A percentile compares a stretch with the other conserved stretches of the same genome.
phyloP scores from a whole-genome alignment of 1,140 invertebrate genomes.

The Meloidogyne floridensis region DNA sequence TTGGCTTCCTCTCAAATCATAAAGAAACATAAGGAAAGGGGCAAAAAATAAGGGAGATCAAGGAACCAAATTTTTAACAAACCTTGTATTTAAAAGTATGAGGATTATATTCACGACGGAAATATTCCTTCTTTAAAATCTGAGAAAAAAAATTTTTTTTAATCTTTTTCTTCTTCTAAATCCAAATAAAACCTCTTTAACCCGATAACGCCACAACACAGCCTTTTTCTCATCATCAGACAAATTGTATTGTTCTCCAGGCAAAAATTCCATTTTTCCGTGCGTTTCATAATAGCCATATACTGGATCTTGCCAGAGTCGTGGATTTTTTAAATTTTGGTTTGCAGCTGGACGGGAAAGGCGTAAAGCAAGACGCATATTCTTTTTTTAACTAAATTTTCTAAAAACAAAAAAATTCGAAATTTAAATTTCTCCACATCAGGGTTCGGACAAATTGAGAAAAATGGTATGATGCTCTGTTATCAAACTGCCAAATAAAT shows the following conservation, averaged over 20 bases:
- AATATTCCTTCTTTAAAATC: conserved; percentile 65
- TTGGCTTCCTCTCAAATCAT: too few relatives aligned
- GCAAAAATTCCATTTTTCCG: conserved; percentile 62
- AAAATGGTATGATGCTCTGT: too few relatives aligned
- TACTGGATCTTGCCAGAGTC: conserved; percentile 64
- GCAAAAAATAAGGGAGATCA: too few relatives aligned
- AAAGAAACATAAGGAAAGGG: too few relatives aligned
- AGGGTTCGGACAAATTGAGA: too few relatives aligned
- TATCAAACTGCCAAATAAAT: too few relatives aligned
- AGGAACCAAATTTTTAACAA: too few relatives aligned
- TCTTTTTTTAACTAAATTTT: not conserved
- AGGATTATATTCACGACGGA: conserved; percentile 62
- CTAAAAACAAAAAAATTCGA: too few relatives aligned
- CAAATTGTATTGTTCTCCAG: conserved; percentile 64
- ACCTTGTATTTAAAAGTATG: conserved; percentile 65
- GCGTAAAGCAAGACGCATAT: conserved; percentile 57
- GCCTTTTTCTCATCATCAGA: conserved; percentile 65
- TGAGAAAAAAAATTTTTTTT: not conserved
- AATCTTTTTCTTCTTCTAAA: not conserved
- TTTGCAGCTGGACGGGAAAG: conserved; percentile 62
- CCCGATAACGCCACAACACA: conserved; percentile 63
- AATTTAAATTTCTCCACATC: too few relatives aligned
- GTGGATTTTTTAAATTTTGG: conserved; percentile 59
- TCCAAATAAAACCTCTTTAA: conserved; percentile 50
- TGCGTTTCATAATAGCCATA: conserved; percentile 64